Evolutionary conservation across 2,888 invertebrate genomes (phyloP).

Genomic region (Apantesis nais): DNA sequence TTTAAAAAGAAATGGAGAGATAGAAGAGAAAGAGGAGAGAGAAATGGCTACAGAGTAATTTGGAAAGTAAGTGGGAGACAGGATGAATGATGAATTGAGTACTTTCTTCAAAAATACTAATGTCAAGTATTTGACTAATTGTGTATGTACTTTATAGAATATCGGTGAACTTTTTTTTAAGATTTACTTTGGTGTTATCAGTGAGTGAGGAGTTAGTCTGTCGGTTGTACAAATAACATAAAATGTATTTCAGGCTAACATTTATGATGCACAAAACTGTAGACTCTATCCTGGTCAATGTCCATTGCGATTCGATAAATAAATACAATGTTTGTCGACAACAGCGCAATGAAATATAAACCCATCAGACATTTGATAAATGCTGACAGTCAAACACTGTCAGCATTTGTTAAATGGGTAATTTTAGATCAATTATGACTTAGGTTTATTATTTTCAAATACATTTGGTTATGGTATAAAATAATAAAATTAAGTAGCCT

Average conservation of each 20-base stretch:
- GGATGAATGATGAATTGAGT: not conserved
- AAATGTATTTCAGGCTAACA: not conserved
- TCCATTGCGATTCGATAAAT: not conserved
- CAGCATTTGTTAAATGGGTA: not conserved
- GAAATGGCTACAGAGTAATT: not conserved
- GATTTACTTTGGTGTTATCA: not conserved
- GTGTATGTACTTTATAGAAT: not conserved
- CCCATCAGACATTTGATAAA: too few relatives aligned
- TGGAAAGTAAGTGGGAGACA: not conserved
- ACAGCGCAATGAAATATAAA: not conserved
- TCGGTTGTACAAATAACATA: not conserved
- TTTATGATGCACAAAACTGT: not conserved
- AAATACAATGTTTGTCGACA: not conserved
- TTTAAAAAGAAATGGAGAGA: not conserved
- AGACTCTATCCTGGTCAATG: not conserved
- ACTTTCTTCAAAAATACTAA: not conserved
- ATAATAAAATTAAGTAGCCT: not conserved
- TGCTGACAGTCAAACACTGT: too few relatives aligned
- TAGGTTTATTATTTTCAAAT: constrained; percentile 13
- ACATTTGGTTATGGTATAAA: not conserved
- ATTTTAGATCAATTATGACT: constrained; percentile 6
- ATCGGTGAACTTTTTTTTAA: not conserved
- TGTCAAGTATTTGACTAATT: not conserved
- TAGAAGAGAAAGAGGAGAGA: too few relatives aligned
- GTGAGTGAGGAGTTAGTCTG: not conserved